These are phyloP conservation scores for Bradynema listronoti DNA, from an alignment of 1,140 invertebrate genomes.

Conservation along the genomic window DNA sequence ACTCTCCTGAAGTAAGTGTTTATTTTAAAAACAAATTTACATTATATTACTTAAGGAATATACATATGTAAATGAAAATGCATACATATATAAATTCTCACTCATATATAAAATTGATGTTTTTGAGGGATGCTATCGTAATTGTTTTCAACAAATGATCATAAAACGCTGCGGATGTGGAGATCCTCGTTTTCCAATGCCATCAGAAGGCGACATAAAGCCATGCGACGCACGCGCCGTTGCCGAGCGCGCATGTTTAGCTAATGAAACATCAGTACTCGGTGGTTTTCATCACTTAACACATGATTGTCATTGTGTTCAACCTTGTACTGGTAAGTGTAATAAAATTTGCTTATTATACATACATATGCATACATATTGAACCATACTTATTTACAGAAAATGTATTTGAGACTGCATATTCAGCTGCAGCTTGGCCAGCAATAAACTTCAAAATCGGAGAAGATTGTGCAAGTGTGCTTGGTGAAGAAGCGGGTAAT, in stretches of 20 bases:
- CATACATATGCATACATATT: no score
- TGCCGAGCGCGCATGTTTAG: conserved; percentile 43
- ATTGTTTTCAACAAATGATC: conserved; percentile 56
- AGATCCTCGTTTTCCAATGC: conserved; percentile 54
- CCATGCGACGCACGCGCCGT: conserved; percentile 47
- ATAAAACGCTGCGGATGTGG: conserved; percentile 49
- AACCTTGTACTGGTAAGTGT: conserved; percentile 23
- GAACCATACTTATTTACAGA: conserved; percentile 21
- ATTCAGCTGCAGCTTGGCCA: conserved; percentile 58
- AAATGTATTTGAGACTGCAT: conserved; percentile 58
- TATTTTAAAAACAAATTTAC: no score
- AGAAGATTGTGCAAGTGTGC: conserved; percentile 38
- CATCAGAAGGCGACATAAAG: conserved; percentile 40
- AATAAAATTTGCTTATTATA: not conserved
- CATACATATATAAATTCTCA: conserved; percentile 4
- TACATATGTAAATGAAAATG: not conserved
- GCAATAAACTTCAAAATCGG: conserved; percentile 56
- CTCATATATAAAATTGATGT: no score
- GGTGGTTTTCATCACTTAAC: conserved; percentile 56
- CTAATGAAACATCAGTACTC: conserved; percentile 47
- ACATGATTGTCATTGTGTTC: conserved; percentile 46
- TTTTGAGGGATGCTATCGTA: conserved; percentile 53
- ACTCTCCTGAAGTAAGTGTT: conserved; percentile 51
- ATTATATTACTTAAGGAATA: no score
- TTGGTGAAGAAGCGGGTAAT: conserved; percentile 21